These are phyloP conservation scores for Eupithecia abbreviata DNA, from an alignment of 2,888 invertebrate species.

Conservation along the genomic window DNA sequence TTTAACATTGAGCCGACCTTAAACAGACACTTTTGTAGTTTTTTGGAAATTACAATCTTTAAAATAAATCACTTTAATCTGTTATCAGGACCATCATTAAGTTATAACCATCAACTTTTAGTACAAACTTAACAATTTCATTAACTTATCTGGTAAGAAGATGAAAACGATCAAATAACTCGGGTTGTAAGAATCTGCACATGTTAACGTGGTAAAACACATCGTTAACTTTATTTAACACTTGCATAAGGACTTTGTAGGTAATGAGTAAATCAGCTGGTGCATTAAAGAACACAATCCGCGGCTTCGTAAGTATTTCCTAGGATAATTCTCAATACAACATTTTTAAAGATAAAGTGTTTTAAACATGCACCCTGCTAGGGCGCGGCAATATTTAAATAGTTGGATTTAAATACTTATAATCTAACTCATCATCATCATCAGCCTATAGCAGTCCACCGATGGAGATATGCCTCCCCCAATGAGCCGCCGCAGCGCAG, in stretches of 20 bases:
- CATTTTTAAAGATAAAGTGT: too few species aligned
- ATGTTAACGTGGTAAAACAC: constrained; percentile 37
- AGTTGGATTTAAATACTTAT: too few species aligned
- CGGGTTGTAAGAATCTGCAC: constrained; percentile 24
- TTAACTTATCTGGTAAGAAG: constrained; percentile 21
- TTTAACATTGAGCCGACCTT: not conserved
- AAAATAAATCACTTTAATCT: not conserved
- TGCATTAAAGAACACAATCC: too few species aligned
- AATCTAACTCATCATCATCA: too few species aligned
- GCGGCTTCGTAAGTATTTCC: too few species aligned
- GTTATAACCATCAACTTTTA: constrained; percentile 25
- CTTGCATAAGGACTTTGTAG: constrained; percentile 23
- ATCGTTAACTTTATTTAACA: constrained; percentile 39
- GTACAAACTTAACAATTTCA: constrained; percentile 18
- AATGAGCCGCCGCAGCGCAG: too few species aligned
- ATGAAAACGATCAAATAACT: constrained; percentile 26
- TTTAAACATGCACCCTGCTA: too few species aligned
- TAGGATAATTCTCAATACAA: too few species aligned
- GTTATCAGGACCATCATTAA: constrained; percentile 8
- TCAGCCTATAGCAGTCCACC: too few species aligned
- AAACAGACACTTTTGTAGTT: not conserved
- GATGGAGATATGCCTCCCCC: too few species aligned
- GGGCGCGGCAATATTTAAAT: too few species aligned
- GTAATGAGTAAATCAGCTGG: not conserved
- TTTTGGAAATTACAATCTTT: not conserved